These are phyloP conservation scores for Caenorhabditis panamensis DNA, from an alignment of 2,888 invertebrate genomes.

Conservation along the genomic window DNA sequence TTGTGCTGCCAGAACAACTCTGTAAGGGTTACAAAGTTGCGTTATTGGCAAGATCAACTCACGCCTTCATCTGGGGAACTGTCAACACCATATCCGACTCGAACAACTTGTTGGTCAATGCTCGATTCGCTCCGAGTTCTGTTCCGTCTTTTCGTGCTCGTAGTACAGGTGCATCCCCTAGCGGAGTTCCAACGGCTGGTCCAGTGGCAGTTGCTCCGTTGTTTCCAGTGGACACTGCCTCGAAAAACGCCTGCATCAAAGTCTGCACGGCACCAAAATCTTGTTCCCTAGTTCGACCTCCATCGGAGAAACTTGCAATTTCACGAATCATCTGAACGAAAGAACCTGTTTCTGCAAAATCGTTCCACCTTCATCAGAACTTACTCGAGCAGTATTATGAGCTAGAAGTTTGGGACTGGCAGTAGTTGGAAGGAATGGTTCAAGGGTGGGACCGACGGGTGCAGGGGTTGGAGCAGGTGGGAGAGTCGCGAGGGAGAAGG, in stretches of 20 bases:
- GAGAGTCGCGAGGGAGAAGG: constrained; percentile 52
- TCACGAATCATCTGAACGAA: constrained; percentile 67
- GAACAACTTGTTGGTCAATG: constrained; percentile 77
- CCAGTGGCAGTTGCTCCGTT: constrained; percentile 27
- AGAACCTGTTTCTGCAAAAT: not conserved
- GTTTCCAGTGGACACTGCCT: constrained; percentile 64
- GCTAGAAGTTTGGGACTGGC: constrained; percentile 65
- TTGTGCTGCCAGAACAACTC: constrained; percentile 64
- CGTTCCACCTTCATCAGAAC: constrained; percentile 1
- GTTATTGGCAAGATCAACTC: constrained; percentile 9
- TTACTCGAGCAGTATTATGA: constrained; percentile 69
- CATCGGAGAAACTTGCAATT: constrained; percentile 67
- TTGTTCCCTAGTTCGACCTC: constrained; percentile 48
- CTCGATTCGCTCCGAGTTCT: constrained; percentile 76
- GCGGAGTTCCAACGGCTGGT: constrained; percentile 27
- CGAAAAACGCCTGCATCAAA: constrained; percentile 77
- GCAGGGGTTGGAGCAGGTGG: constrained; percentile 2
- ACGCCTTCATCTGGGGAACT: constrained; percentile 75
- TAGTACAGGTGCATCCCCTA: constrained; percentile 63
- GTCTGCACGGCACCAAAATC: constrained; percentile 71
- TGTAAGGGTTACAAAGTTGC: constrained; percentile 20
- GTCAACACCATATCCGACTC: constrained; percentile 79
- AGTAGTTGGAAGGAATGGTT: constrained; percentile 53
- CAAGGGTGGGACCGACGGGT: constrained; percentile 41
- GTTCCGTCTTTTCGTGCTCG: constrained; percentile 74